Evolutionary conservation across 2,797 vertebrate genomes (phyloP).

Genomic region (Phaenicophaeus curvirostris): DNA sequence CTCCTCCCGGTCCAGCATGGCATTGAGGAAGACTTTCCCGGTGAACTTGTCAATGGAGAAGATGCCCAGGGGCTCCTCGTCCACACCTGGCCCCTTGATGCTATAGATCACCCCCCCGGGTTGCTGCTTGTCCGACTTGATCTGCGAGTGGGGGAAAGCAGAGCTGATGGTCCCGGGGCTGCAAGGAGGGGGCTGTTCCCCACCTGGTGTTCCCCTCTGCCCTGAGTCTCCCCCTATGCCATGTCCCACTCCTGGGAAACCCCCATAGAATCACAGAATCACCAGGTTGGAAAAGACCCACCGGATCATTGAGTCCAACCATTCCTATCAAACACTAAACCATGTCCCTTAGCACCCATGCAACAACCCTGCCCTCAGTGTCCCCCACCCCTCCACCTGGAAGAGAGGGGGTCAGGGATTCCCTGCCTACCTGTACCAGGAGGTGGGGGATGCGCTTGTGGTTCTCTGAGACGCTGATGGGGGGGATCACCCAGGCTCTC

Average conservation of each 20-base stretch:
- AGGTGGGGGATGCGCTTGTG: constrained; percentile 90
- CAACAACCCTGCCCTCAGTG: not conserved
- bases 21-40: constrained; percentile 89
- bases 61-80: constrained; percentile 90
- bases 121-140: constrained; percentile 95
- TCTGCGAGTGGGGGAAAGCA: constrained; percentile 71
- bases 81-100: constrained; percentile 93
- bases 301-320: too few species aligned
- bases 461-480: constrained; percentile 93
- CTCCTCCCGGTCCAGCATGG: constrained; percentile 91
- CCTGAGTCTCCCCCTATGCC: not conserved
- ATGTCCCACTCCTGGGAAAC: not conserved
- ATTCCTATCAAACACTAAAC: too few species aligned
- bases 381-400: rapidly evolving
- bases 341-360: too few species aligned
- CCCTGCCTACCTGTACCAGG: constrained; percentile 89
- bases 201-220: not conserved
- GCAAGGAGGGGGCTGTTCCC: not conserved
- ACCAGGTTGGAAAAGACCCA: too few species aligned
- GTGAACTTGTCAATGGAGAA: constrained; percentile 94
- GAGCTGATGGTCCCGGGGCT: not conserved
- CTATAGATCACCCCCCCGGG: constrained; percentile 92
- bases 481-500: constrained; percentile 97
- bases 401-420: not conserved
- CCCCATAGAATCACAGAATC: too few species aligned